A percentile compares a stretch with the other conserved stretches of the same genome.
phyloP scores from a whole-genome alignment of 2,797 vertebrate species.

The Sternotherus odoratus region DNA sequence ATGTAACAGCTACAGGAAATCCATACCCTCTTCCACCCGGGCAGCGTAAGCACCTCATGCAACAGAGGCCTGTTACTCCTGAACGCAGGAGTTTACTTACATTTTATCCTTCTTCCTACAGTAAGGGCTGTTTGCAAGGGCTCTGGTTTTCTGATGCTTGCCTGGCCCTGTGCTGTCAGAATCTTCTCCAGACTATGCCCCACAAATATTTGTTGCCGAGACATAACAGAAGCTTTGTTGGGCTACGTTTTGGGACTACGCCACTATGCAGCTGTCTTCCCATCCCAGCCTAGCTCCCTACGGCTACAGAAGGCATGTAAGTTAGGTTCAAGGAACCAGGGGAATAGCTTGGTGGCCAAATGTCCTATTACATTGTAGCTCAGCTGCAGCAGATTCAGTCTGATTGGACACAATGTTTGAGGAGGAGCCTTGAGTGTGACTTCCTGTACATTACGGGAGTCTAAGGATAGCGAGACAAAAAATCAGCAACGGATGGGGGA shows the following conservation, averaged over 20 bases:
- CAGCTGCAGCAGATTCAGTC: not conserved
- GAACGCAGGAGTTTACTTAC: not conserved
- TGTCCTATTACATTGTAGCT: not conserved
- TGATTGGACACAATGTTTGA: not conserved
- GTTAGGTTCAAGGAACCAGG: not conserved
- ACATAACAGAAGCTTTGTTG: not conserved
- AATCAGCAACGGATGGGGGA: not conserved
- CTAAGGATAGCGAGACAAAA: not conserved
- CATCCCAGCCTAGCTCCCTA: not conserved
- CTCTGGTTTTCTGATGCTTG: not conserved
- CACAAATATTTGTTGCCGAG: not conserved
- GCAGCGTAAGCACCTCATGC: not conserved
- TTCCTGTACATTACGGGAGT: not conserved
- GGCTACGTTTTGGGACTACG: not conserved
- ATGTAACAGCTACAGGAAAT: conserved; percentile 6
- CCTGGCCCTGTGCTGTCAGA: not conserved
- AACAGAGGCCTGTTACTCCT: not conserved
- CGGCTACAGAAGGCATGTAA: not conserved
- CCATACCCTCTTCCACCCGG: conserved; percentile 13
- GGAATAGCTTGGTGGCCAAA: not conserved
- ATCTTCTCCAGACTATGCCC: rapidly evolving
- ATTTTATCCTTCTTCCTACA: not conserved
- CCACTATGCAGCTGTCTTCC: not conserved
- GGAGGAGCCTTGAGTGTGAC: not conserved
- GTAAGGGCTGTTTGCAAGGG: not conserved